phyloP scores from a whole-genome alignment of 1,140 invertebrate species.

The Heliothis virescens region DNA sequence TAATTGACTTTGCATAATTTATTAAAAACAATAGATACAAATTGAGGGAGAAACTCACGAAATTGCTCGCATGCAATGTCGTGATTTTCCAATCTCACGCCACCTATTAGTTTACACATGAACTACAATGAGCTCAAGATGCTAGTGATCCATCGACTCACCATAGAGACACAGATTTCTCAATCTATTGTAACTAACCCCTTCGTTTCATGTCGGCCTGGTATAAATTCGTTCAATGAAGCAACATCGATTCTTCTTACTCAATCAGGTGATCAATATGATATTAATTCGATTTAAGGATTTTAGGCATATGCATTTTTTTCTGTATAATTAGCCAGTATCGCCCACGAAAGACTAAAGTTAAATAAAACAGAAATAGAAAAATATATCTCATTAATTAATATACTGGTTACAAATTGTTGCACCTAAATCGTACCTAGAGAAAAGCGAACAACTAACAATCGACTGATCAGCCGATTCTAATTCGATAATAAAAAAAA shows the following conservation, averaged over 20 bases:
- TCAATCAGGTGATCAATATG: constrained; percentile 34
- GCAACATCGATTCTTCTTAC: constrained; percentile 51
- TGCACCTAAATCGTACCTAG: no score
- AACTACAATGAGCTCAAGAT: constrained; percentile 1
- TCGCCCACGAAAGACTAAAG: no score
- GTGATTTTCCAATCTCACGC: not conserved
- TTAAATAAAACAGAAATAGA: no score
- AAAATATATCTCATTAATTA: no score
- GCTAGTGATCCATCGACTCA: not conserved
- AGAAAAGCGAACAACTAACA: not conserved
- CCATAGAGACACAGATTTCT: no score
- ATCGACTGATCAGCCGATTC: constrained; percentile 6
- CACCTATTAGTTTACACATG: constrained; percentile 7
- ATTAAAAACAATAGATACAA: no score
- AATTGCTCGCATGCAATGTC: no score
- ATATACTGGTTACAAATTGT: no score
- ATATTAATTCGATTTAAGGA: constrained; percentile 1
- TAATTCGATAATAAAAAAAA: constrained; percentile 42
- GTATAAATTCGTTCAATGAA: constrained; percentile 58
- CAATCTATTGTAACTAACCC: not conserved
- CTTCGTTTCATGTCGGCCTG: constrained; percentile 34
- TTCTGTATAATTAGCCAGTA: no score
- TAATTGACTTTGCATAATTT: no score
- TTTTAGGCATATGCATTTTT: no score
- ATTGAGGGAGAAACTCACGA: no score